A percentile compares a stretch with the other conserved stretches of the same genome.
These are phyloP conservation scores for Tolypeutes matacus DNA, from an alignment of 2,797 vertebrate species.

Conservation along the genomic window DNA sequence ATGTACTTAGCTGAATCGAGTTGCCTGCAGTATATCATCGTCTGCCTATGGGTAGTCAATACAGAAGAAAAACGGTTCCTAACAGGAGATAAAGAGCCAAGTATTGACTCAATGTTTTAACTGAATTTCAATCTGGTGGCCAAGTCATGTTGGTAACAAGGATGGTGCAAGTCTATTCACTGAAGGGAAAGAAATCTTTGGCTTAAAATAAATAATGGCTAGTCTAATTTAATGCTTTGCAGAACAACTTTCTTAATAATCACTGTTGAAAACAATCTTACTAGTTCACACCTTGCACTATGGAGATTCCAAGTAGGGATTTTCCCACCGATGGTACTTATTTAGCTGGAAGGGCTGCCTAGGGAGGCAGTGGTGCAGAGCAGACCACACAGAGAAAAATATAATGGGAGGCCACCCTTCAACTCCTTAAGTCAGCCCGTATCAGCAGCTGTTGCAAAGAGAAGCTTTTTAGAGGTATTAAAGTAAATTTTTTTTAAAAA, in stretches of 20 bases:
- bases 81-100: background rate
- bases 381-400: background rate
- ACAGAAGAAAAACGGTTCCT: background rate
- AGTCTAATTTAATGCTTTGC: background rate
- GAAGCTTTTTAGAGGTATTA: constrained; percentile 38
- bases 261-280: background rate
- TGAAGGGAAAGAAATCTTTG: background rate
- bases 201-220: background rate
- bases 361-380: background rate
- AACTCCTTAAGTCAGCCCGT: no score
- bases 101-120: background rate
- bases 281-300: constrained; percentile 45
- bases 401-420: background rate
- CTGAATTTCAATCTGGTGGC: background rate
- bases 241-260: constrained; percentile 4
- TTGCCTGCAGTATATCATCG: background rate
- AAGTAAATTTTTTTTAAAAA: background rate
- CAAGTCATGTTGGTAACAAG: background rate
- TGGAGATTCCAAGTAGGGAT: background rate
- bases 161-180: background rate
- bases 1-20: background rate
- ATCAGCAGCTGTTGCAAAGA: background rate
- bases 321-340: background rate
- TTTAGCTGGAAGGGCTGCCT: background rate
- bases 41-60: background rate